Conservation (phyloP, 2,888 invertebrate genomes). For the Seira ritae region DNA sequence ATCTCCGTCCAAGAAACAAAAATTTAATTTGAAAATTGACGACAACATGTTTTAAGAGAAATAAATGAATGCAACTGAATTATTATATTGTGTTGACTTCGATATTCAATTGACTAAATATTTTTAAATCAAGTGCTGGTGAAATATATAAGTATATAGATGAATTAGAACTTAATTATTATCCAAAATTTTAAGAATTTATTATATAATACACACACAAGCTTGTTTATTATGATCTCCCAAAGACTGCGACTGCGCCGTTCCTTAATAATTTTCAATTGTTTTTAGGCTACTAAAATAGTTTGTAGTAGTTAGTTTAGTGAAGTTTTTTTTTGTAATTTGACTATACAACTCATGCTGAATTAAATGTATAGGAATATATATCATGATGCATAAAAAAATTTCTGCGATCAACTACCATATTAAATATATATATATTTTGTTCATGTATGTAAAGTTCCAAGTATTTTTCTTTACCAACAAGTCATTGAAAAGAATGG, state of each 20-base stretch:
- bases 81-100: no score
- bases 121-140: background rate
- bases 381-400: no score
- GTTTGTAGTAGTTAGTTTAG: constrained; percentile 43
- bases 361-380: no score
- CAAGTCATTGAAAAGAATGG: background rate
- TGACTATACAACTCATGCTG: no score
- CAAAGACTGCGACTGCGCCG: constrained; percentile 71
- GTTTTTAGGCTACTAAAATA: constrained; percentile 30
- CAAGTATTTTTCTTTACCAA: no score
- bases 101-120: no score
- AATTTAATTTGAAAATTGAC: no score
- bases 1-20: no score
- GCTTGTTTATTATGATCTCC: constrained; percentile 65
- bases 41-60: no score
- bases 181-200: constrained; percentile 27
- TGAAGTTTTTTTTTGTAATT: constrained; percentile 20
- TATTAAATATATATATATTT: background rate
- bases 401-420: no score
- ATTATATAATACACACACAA: background rate
- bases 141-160: constrained; percentile 29
- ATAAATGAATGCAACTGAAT: no score
- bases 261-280: constrained; percentile 46
- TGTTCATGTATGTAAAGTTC: no score
- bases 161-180: constrained; percentile 32